Evolutionary conservation across 2,888 invertebrate genomes (phyloP), one percentile per base, ranked within the genome.

Genomic region (Chrysina gloriosa): DNA sequence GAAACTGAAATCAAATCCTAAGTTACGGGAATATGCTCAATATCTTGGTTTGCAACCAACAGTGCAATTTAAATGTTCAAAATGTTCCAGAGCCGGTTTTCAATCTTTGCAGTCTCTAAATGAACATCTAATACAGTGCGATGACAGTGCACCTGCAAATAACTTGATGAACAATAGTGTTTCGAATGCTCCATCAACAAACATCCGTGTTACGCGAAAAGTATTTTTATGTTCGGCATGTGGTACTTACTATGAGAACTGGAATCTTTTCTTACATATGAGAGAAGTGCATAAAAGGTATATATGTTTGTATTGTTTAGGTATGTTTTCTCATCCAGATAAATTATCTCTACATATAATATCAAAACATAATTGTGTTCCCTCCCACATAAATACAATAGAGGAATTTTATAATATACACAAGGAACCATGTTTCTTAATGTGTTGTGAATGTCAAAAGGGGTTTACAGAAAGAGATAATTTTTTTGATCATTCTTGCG

Each of bases 201-300:
- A 86, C 75, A 89, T 90, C 52, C 86, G 89, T 78, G 88, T 90
- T 47, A 90, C 91, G n/a, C 85, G 91, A 45, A 92, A 92, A 80
- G 92, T 93, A 69, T 94, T 92, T 80, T 84, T 93, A 61, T 94
- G 94, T 80, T 91, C 92, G 9, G 91, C 92, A 0, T 94, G 94
- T 81, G 91, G 90, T 47, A 92, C 91, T 7, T 93, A 93, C 78
- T 94, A 93, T 84, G 93, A 94, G 82, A 92, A 92, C 77, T 94
- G 93, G 92, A 92, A 93, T 83, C 86, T 94, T 69, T 94, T 94
- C 80, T 82, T 93, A 48, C 95, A 95, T 76, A 94, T 94, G 89
- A 87, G 92, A 63, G 93, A 94, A 78, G 89, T 90, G 67, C 95
- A 95, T 81, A 89, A 90, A 75, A 88, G 93, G 63, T 92, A 91